Evolutionary conservation across 2,113 vertebrate species (phyloP), one percentile per base, ranked within the genome.

Genomic region (Carassius auratus): DNA sequence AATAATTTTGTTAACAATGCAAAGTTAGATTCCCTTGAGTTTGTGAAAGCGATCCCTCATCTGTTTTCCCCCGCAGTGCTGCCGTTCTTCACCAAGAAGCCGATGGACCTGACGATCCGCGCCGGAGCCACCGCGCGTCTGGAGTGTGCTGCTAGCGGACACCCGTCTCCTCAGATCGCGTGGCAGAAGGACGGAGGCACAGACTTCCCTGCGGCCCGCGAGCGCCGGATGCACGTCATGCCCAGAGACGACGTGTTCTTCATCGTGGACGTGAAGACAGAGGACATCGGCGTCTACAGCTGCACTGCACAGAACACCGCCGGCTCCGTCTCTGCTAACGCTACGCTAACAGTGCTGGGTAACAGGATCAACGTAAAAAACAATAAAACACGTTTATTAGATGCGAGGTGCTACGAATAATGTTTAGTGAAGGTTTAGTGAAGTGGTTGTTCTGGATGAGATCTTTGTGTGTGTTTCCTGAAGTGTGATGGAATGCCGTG

Each of bases 121-220:
- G 95, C 96, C 0, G 97, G 97, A 15, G 95, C 97, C 0, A 98
- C 94, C 52, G 97, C 98, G 0, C 95, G 98, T 68, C 90, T 99
- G 84, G 98, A 99, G 82, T 99, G 98, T 1, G 97, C 97, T 0
- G 97, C 98, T 0, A 90, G 95, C 12, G 98, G 97, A 0, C 97
- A 98, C 84, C 97, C 97, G 0, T 92, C 96, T 8, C 97, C 98
- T 0, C 97, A 99, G 93, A 99, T 99, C 10, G 97, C 98, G 78
- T 99, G 97, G 98, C 98, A 99, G 86, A 99, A 99, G 77, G 98
- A 99, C 0, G 97, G 97, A 2, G 98, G 98, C 84, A 98, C 96
- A 0, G 98, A 99, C 90, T 99, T 99, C 87, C 98, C 98, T 0
- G 98, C 98, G 0, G 98, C 98, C 0, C 95, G 98, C 0, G 97